Evolutionary conservation across 1,140 invertebrate genomes (phyloP), one percentile per base, ranked within the genome.

Genomic region (Dryas iulia): DNA sequence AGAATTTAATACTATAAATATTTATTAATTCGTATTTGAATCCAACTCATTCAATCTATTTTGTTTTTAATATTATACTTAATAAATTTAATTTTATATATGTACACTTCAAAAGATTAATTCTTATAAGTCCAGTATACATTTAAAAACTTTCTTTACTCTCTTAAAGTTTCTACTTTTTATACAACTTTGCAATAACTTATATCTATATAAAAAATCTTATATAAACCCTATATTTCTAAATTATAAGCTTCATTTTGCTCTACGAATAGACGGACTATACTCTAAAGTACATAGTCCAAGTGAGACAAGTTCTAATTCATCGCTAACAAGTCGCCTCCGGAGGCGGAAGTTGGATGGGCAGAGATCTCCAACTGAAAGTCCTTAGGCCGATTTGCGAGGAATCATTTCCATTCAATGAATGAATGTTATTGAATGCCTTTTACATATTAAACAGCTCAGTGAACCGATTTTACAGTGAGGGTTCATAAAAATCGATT

Each of bases 271-370:
- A 7, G 30, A 31, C 1, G 7, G 7, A 21, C 6, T 47, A 47
- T 21, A 47, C 14, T 56, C 28, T 7, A 53, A 62, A 62, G 35
- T 62, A 28, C 7, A 47, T 28, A 57, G 14, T 25, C n/a, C 28
- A 23, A 52, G 39, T 64, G 54, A 14, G 61, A 47, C 52, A 21
- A 64, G 18, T 64, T 56, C 53, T 56, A 64, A 56, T 64, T 64
- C 28, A 30, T 62, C 35, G 8, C 53, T 64, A 64, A 64, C 53
- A 64, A 64, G 52, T 24, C 21, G 59, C 59, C 59, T 52, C 59
- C 33, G 59, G 59, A 21, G 28, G 11, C 57, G 60, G 52, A 64
- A 57, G 39, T 56, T 56, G 53, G 52, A 35, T 25, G 53, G 28
- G 4, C 18, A 47, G 60, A 52, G 14, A 47, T 47, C 39, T 58